A percentile compares a stretch with the other conserved stretches of the same genome.
phyloP scores from a whole-genome alignment of 2,113 vertebrate genomes.

The Cinclus cinclus region DNA sequence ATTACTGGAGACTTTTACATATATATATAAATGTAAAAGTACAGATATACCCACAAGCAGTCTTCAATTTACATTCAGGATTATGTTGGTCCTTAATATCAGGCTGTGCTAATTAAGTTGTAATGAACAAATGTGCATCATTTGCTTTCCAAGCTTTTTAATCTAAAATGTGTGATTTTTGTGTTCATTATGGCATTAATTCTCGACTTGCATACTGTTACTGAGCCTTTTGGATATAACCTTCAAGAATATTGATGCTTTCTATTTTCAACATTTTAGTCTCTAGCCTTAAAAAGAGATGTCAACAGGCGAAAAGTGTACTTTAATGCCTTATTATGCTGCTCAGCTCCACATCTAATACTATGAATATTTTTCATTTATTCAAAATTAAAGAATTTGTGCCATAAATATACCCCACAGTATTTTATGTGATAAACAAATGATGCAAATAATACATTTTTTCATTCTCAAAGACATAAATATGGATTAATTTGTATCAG shows the following conservation, averaged over 20 bases:
- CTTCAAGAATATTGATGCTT: slow-evolving; percentile 38
- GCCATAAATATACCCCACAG: background rate
- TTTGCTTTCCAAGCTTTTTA: background rate
- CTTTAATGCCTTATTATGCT: slow-evolving; percentile 23
- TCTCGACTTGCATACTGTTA: background rate
- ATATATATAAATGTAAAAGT: background rate
- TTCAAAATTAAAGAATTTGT: background rate
- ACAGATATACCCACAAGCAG: background rate
- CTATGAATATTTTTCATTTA: background rate
- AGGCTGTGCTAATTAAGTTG: background rate
- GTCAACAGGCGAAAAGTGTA: slow-evolving; percentile 10
- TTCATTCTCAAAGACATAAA: background rate
- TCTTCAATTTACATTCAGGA: background rate
- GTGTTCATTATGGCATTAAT: background rate
- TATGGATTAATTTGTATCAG: background rate
- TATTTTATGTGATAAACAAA: background rate
- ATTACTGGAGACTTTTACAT: too few relatives aligned
- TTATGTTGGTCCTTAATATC: background rate
- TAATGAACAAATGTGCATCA: background rate
- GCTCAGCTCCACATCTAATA: background rate
- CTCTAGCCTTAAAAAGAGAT: slow-evolving; percentile 8
- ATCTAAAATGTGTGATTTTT: background rate
- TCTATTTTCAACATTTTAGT: slow-evolving; percentile 12
- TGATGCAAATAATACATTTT: background rate
- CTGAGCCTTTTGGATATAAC: slow-evolving; percentile 14